A percentile compares a stretch with the other conserved stretches of the same genome.
phyloP scores from a whole-genome alignment of 2,797 vertebrate genomes.

The Arctocebus calabarensis region DNA sequence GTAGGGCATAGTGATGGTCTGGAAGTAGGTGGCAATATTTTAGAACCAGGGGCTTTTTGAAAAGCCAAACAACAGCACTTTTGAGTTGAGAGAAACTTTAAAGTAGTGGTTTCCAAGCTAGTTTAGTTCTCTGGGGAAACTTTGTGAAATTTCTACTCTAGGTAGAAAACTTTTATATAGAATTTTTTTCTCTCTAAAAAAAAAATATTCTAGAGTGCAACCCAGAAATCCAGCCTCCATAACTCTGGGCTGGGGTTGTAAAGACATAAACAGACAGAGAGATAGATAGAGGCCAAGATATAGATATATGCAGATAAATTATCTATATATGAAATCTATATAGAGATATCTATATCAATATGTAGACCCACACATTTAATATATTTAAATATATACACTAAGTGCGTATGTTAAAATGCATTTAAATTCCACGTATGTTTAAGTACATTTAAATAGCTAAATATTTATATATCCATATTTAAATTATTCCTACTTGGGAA shows the following conservation, averaged over 20 bases:
- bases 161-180: neutral
- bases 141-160: neutral
- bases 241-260: neutral
- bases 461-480: neutral
- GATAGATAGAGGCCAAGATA: neutral
- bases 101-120: neutral
- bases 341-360: too few relatives aligned
- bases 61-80: neutral
- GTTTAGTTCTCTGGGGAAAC: neutral
- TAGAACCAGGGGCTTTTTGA: neutral
- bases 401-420: neutral
- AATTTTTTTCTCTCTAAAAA: neutral
- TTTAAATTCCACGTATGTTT: neutral
- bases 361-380: neutral
- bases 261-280: neutral
- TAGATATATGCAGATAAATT: neutral
- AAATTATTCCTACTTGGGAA: neutral
- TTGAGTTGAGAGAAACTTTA: neutral
- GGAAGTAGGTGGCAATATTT: neutral
- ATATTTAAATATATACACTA: neutral
- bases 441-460: neutral
- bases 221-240: neutral
- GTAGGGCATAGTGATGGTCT: neutral
- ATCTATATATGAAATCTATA: neutral
- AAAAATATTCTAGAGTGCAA: neutral